Base-by-base conservation (phyloP, 1,140 invertebrate species). In the Diorhabda sublineata region DNA sequence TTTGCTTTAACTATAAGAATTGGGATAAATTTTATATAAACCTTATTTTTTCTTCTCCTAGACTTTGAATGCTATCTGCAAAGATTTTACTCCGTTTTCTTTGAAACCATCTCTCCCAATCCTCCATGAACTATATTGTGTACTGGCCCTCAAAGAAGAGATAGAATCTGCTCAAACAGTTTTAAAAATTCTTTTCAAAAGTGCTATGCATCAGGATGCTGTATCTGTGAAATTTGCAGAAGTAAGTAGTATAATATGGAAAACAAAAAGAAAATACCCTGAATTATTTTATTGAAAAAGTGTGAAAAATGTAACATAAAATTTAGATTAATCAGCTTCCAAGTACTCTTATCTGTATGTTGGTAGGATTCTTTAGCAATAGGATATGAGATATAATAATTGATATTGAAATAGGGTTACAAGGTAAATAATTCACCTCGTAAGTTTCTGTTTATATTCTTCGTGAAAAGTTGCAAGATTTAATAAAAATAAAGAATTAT, bases 121-220 rank as follows among this genome's bases (percentile, higher is more conserved):
- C 59, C 52, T 73, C 4, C 69, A 73, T 65, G 61, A 58, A n/a
- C 56, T 73, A 61, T 73, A 58, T 67, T 71, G 70, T 42, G 45
- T 64, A 43, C 45, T 73, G 42, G 47, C 67, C 58, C 8, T 60
- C 0, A 73, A 69, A 69, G 7, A 52, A 3, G 47, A 68, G 63
- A 57, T 7, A 58, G 56, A 61, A 41, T 52, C 59, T 26, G 58
- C 67, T 58, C 6, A 47, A 56, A 58, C 65, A 9, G 69, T 73
- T 61, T 60, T 73, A 52, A 69, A 61, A 58, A 70, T 73, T 60
- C 69, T 73, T 57, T 67, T 67, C 41, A 73, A 71, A 61, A 71
- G 64, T 69, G 72, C 72, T 8, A 71, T 73, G 67, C 72, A 73
- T 67, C 56, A 68, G n/a, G 72, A 73, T 67, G 41, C 67, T n/a